Base-by-base conservation (phyloP, 2,113 vertebrate genomes). In the Rhinolophus ferrumequinum region DNA sequence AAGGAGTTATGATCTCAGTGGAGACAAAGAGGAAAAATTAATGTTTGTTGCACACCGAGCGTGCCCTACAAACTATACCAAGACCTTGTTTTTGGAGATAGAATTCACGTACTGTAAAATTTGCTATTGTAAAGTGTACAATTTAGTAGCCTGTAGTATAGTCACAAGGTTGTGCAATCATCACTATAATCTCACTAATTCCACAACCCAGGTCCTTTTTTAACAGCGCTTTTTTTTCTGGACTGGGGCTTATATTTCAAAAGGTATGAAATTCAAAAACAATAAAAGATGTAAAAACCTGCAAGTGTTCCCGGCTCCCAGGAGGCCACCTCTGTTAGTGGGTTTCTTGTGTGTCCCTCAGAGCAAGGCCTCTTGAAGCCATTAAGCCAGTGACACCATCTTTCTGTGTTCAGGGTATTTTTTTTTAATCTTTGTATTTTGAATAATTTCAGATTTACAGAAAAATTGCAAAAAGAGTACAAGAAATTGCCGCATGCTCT, bases 61-160 rank as follows among this genome's bases (percentile, higher is more conserved):
- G 2, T 73, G 79, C n/a, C 90, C 24, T 35, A 41, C 5, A 62
- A 38, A 52, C 54, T 83, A 15, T 24, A 50, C 33, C n/a, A 15
- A 86, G 41, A 28, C 38, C 30, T 47, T 70, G 47, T n/a, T 67
- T 41, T 58, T 19, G 80, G 41, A 47, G 66, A 21, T 60, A 30
- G 54, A 60, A 8, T 72, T 15, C 41, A 30, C 0, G 0, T 35
- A 33, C 41, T 0, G 1, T 72, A 50, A 72, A 73, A 62, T 72
- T 73, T 33, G 26, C 41, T 54, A 24, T 16, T 22, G 66, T 62
- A 8, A 38, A 50, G 56, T 30, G 6, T 13, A 38, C 41, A 38
- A 11, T 28, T 35, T 1, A 5, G 18, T 73, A 12, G 47, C 1
- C 50, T 38, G 11, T 50, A 14, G 5, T 10, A 0, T 6, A 15